phyloP scores from a whole-genome alignment of 2,888 invertebrate genomes.

The Xestia sexstrigata region DNA sequence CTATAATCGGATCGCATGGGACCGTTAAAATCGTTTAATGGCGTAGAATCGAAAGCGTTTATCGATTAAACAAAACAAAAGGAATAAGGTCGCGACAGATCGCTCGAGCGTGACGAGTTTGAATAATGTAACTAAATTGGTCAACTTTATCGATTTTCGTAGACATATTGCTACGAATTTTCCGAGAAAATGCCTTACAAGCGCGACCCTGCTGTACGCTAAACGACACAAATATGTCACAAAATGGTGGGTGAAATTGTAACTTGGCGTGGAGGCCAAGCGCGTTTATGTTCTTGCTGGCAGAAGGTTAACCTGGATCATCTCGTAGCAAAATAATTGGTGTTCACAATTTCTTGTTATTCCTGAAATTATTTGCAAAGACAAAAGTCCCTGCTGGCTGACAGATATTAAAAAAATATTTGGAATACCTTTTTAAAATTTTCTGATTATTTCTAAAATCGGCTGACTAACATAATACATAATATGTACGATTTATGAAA shows the following conservation, averaged over 20 bases:
- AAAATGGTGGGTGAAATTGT: too few species aligned
- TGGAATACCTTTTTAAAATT: not conserved
- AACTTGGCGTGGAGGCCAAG: too few species aligned
- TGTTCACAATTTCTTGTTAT: not conserved
- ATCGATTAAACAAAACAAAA: conserved; percentile 64
- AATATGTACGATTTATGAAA: not conserved
- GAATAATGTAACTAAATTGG: conserved; percentile 34
- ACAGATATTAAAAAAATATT: not conserved
- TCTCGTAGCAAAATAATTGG: not conserved
- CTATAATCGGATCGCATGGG: conserved; percentile 31
- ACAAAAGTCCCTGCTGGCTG: not conserved
- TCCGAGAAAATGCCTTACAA: not conserved
- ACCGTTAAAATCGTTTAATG: conserved; percentile 58
- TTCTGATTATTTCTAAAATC: not conserved
- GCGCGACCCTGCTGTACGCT: too few species aligned
- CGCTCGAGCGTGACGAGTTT: conserved; percentile 52
- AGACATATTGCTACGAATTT: not conserved
- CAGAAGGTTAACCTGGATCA: too few species aligned
- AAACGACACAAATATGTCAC: too few species aligned
- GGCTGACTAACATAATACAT: not conserved
- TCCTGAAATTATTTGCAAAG: not conserved
- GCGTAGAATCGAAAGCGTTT: conserved; percentile 67
- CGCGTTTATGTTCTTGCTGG: too few species aligned
- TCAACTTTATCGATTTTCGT: conserved; percentile 49
- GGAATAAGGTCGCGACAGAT: conserved; percentile 65